phyloP scores from a whole-genome alignment of 2,797 vertebrate species.

The Pteronotus mesoamericanus region DNA sequence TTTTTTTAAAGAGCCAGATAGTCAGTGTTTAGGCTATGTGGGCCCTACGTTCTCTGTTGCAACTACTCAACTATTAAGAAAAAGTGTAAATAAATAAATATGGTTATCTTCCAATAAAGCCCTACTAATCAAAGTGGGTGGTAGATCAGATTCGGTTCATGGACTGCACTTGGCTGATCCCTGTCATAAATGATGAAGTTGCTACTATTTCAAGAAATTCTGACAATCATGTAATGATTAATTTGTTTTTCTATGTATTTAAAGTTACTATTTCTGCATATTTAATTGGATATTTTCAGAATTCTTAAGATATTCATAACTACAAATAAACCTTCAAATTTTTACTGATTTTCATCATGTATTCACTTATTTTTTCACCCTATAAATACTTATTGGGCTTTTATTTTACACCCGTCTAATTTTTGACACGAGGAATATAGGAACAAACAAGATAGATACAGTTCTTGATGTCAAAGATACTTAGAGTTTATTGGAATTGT shows the following conservation, averaged over 20 bases:
- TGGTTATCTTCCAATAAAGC: neutral
- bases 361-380: neutral
- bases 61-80: neutral
- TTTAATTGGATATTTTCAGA: neutral
- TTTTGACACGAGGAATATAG: neutral
- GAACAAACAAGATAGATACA: neutral
- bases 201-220: neutral
- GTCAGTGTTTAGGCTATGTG: neutral
- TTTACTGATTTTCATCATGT: neutral
- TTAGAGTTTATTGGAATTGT: neutral
- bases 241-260: neutral
- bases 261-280: neutral
- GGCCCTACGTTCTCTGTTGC: neutral
- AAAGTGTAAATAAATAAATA: neutral
- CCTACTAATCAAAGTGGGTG: neutral
- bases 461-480: neutral
- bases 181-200: neutral
- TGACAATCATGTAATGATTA: neutral
- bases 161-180: fast-evolving
- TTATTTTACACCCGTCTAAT: neutral
- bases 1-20: neutral
- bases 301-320: neutral
- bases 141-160: neutral
- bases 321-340: neutral
- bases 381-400: neutral